Percentiles rank a stretch among this genome's conserved stretches.
These are phyloP conservation scores for Psittacula echo DNA, from an alignment of 2,797 vertebrate species.

Conservation along the genomic window DNA sequence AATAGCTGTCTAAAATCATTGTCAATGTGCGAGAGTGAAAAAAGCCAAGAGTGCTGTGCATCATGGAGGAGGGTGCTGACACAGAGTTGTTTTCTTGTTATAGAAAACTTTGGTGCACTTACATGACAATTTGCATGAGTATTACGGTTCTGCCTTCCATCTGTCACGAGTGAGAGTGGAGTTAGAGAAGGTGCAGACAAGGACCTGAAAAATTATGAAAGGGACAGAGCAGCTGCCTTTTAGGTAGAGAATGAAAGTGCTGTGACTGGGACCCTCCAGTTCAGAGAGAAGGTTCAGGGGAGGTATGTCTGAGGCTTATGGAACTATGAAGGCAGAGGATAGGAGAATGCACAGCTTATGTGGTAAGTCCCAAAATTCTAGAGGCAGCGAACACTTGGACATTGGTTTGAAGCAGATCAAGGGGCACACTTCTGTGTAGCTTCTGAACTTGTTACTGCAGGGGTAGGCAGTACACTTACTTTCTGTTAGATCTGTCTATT, in stretches of 20 bases:
- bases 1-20: too few species aligned
- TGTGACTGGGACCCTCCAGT: background rate
- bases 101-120: background rate
- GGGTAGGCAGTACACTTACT: background rate
- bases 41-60: background rate
- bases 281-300: background rate
- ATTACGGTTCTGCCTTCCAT: background rate
- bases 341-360: background rate
- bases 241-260: background rate
- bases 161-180: background rate
- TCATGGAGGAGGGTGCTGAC: background rate
- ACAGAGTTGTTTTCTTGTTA: background rate
- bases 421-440: background rate
- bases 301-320: background rate
- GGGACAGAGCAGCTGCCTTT: background rate
- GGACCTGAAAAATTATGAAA: background rate
- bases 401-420: background rate
- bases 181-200: background rate
- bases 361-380: background rate
- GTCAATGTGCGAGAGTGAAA: background rate
- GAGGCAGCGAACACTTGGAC: background rate
- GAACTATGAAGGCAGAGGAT: background rate
- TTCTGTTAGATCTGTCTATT: background rate
- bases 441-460: background rate
- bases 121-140: background rate